phyloP scores from a whole-genome alignment of 2,888 invertebrate genomes.

The Aromia moschata region DNA sequence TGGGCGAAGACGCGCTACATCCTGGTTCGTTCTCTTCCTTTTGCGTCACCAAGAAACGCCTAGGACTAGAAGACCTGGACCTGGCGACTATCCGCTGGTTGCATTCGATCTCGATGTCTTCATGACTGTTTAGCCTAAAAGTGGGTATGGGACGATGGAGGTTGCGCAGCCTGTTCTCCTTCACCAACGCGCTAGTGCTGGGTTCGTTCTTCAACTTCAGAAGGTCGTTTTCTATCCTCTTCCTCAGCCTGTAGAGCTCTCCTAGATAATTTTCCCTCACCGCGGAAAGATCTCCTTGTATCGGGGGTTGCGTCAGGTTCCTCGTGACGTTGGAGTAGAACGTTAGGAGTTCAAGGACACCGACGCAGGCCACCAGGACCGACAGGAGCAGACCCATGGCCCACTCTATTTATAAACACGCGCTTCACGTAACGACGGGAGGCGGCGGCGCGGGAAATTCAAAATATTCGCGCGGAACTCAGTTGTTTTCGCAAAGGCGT shows the following conservation, averaged over 20 bases:
- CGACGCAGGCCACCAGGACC: conserved; percentile 78
- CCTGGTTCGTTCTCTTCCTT: conserved; percentile 26
- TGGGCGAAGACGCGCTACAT: conserved; percentile 30
- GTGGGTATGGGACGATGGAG: conserved; percentile 30
- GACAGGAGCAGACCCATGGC: conserved; percentile 80
- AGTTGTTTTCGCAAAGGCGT: conserved; percentile 22
- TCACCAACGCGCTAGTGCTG: background rate
- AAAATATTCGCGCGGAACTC: conserved; percentile 28
- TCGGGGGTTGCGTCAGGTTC: conserved; percentile 35
- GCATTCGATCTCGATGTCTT: conserved; percentile 48
- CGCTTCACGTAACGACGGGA: too few species aligned
- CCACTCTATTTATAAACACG: too few species aligned
- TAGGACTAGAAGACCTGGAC: conserved; percentile 42
- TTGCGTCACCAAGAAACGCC: conserved; percentile 47
- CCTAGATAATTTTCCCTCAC: conserved; percentile 29
- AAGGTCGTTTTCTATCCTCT: conserved; percentile 25
- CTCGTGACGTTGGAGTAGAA: conserved; percentile 65
- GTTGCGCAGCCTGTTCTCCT: background rate
- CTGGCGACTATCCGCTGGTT: conserved; percentile 28
- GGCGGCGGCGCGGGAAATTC: conserved; percentile 46
- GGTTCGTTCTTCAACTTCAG: conserved; percentile 8
- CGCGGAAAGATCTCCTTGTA: conserved; percentile 28
- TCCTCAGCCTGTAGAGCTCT: conserved; percentile 24
- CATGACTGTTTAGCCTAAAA: conserved; percentile 43
- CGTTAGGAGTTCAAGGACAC: conserved; percentile 74